phyloP scores from a whole-genome alignment of 23 tunicate genomes.

The Halocynthia aurantium region DNA sequence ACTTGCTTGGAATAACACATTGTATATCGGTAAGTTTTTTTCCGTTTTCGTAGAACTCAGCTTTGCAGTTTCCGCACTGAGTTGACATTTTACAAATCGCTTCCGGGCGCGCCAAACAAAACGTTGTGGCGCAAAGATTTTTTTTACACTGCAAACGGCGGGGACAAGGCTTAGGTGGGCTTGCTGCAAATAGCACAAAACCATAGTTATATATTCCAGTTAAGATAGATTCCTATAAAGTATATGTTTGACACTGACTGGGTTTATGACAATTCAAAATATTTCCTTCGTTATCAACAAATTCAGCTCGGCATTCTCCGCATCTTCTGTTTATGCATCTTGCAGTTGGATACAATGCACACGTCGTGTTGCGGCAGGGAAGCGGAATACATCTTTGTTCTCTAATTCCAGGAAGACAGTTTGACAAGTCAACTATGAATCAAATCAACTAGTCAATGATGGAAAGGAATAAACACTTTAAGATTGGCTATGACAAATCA shows the following conservation, averaged over 20 bases:
- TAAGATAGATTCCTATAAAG: not conserved
- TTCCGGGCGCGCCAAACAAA: constrained; percentile 14
- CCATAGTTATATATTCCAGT: not conserved
- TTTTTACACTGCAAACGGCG: not conserved
- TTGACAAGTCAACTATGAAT: too few species aligned
- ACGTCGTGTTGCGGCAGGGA: not conserved
- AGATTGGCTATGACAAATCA: too few species aligned
- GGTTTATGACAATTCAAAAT: not conserved
- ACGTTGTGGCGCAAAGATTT: constrained; percentile 4
- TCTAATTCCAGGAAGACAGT: not conserved
- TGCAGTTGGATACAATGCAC: not conserved
- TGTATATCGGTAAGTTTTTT: not conserved
- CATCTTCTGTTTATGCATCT: not conserved
- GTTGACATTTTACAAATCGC: constrained; percentile 9
- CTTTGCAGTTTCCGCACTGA: constrained; percentile 6
- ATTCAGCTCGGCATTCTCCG: constrained; percentile 25
- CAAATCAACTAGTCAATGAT: too few species aligned
- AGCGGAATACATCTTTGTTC: not conserved
- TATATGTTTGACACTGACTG: not conserved
- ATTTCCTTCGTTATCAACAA: not conserved
- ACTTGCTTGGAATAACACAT: constrained; percentile 6
- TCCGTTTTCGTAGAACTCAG: constrained; percentile 6
- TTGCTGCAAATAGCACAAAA: not conserved
- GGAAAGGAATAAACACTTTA: too few species aligned
- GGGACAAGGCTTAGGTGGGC: not conserved